Conservation (phyloP, 2,113 vertebrate genomes). For the Notothenia rossii region DNA sequence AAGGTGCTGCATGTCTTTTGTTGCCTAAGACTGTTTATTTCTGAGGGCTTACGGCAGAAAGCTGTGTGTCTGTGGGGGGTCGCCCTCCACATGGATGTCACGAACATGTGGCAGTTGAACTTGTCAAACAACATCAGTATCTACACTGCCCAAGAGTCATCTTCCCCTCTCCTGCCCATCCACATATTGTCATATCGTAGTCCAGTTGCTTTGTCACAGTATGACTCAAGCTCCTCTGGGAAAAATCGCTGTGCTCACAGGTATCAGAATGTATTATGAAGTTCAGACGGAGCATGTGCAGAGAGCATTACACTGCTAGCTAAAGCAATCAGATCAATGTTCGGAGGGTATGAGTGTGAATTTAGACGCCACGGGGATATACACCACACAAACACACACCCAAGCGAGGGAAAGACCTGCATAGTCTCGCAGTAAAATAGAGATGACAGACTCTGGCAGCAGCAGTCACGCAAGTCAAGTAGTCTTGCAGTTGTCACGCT, state of each 20-base stretch:
- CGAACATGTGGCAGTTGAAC: slow-evolving; percentile 42
- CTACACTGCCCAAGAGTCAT: slow-evolving; percentile 25
- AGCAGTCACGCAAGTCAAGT: slow-evolving; percentile 76
- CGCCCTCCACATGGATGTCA: background rate
- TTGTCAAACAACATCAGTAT: slow-evolving; percentile 69
- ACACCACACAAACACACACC: slow-evolving; percentile 40
- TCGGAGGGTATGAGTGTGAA: slow-evolving; percentile 41
- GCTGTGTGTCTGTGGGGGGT: slow-evolving; percentile 5
- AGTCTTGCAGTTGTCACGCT: slow-evolving; percentile 80
- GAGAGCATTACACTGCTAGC: slow-evolving; percentile 7
- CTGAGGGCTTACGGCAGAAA: background rate
- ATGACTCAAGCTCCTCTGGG: slow-evolving; percentile 3
- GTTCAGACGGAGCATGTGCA: slow-evolving; percentile 12
- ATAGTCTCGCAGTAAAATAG: slow-evolving; percentile 79
- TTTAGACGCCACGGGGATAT: slow-evolving; percentile 42
- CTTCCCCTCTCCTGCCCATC: background rate
- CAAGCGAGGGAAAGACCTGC: slow-evolving; percentile 74
- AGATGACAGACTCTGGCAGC: slow-evolving; percentile 83
- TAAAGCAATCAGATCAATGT: slow-evolving; percentile 59
- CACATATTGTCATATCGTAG: background rate
- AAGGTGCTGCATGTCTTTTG: no score
- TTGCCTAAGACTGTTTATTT: background rate
- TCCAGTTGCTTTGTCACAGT: background rate
- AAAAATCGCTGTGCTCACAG: background rate
- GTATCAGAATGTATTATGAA: slow-evolving; percentile 2